Base-by-base conservation (phyloP, 2,797 vertebrate species). In the Rhabdomys pumilio region DNA sequence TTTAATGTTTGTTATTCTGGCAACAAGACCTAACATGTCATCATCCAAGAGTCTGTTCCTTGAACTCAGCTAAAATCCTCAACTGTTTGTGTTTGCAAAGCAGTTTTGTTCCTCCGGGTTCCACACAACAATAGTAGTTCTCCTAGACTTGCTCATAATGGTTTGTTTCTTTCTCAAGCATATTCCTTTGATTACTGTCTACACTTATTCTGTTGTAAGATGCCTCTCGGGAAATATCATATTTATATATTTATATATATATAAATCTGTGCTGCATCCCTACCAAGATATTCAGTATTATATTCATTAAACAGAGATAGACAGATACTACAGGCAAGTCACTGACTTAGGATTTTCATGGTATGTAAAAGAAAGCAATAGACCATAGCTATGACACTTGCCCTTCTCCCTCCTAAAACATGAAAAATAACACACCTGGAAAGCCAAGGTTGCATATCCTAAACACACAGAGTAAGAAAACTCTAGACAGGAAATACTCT, bases 1-100 rank as follows among this genome's bases (percentile, higher is more conserved):
- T 76, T 93, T 53, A 53, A 7, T 72, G 19, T 76, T 94, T 88
- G 85, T 89, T 34, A 94, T 83, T 13, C 17, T 96, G 90, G 11
- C 81, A 67, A 13, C 53, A 7, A 84, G 31, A 77, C n/a, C 34
- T 93, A 73, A 59, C 83, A 81, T 88, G 86, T 22, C 31, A 85
- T 34, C 69, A 88, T 38, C n/a, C 5, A 6, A 34, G 14, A n/a
- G 2, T n/a, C n/a, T 69, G 14, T 34, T 69, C 15, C 41, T 77
- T 89, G 59, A 85, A 44, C 2, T 50, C 24, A 84, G 14, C 8
- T 38, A 59, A 44, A n/a, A 90, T 76, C 7, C n/a, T n/a, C 1
- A 8, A 22, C 10, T 72, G 4, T 2, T 92, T 92, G 59, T 31
- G 29, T 47, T 53, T 44, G 65, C 41, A 72, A 38, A 72, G 34